Percentiles rank a stretch among this genome's conserved stretches.
phyloP scores from a whole-genome alignment of 1,140 invertebrate species.

The Vanessa atalanta region DNA sequence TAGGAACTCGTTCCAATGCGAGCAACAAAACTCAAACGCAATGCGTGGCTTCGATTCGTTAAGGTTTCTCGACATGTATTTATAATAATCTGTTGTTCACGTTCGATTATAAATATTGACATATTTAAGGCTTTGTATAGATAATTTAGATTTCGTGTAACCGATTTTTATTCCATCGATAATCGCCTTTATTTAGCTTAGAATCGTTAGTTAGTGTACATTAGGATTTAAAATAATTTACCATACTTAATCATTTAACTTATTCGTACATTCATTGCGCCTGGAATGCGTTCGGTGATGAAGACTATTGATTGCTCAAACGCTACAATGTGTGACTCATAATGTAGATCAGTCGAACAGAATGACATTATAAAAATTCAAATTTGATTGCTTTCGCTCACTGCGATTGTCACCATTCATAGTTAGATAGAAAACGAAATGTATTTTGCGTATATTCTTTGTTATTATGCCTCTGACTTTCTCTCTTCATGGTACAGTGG shows the following conservation, averaged over 20 bases:
- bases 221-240: too few species aligned
- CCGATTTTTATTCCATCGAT: too few species aligned
- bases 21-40: not conserved
- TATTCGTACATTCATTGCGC: too few species aligned
- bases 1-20: not conserved
- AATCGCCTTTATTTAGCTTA: too few species aligned
- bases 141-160: too few species aligned
- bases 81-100: too few species aligned
- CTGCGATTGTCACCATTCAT: slow-evolving; percentile 30
- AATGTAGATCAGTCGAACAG: slow-evolving; percentile 16
- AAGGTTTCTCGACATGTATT: too few species aligned
- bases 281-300: not conserved
- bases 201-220: too few species aligned
- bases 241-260: too few species aligned
- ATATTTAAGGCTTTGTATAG: too few species aligned
- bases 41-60: too few species aligned
- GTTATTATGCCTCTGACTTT: slow-evolving; percentile 53
- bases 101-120: too few species aligned
- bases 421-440: slow-evolving; percentile 59
- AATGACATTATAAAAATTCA: slow-evolving; percentile 13
- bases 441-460: slow-evolving; percentile 51
- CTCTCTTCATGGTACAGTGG: slow-evolving; percentile 60
- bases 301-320: slow-evolving; percentile 8
- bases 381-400: slow-evolving; percentile 41
- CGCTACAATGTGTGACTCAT: not conserved